Percentiles rank a stretch among this genome's conserved stretches.
Conservation (phyloP, 2,797 vertebrate genomes). For the Arremon aurantiirostris region DNA sequence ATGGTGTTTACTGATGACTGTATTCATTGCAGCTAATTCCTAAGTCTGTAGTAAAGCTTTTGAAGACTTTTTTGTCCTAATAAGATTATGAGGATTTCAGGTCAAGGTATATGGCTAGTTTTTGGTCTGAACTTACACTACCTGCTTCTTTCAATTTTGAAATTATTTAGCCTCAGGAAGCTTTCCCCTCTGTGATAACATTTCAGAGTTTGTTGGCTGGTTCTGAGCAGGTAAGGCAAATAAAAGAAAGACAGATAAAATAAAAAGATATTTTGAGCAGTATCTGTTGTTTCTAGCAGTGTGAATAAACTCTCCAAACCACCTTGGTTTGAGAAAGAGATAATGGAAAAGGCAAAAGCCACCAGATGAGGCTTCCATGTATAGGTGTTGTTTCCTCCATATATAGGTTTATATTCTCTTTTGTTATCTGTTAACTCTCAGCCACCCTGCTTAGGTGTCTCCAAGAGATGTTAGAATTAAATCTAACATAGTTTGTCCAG, state of each 20-base stretch:
- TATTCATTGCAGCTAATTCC: background rate
- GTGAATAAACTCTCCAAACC: background rate
- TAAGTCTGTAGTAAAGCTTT: background rate
- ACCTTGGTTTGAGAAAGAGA: background rate
- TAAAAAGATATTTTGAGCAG: background rate
- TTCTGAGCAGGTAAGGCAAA: background rate
- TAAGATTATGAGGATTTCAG: background rate
- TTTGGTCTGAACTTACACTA: background rate
- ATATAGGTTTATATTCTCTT: background rate
- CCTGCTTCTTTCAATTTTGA: background rate
- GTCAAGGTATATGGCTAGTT: background rate
- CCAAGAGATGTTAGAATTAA: background rate
- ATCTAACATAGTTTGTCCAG: background rate
- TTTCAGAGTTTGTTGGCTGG: background rate
- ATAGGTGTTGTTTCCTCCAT: background rate
- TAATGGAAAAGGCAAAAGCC: background rate
- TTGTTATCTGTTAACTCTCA: background rate
- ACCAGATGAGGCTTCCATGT: background rate
- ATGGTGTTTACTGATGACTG: background rate
- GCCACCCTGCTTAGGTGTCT: accelerated
- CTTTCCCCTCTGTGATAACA: background rate
- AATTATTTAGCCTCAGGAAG: background rate
- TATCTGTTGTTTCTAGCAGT: background rate
- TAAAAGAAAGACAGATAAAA: background rate
- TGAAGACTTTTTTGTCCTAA: background rate